Evolutionary conservation across 2,888 invertebrate genomes (phyloP).

Genomic region (Empis livida): DNA sequence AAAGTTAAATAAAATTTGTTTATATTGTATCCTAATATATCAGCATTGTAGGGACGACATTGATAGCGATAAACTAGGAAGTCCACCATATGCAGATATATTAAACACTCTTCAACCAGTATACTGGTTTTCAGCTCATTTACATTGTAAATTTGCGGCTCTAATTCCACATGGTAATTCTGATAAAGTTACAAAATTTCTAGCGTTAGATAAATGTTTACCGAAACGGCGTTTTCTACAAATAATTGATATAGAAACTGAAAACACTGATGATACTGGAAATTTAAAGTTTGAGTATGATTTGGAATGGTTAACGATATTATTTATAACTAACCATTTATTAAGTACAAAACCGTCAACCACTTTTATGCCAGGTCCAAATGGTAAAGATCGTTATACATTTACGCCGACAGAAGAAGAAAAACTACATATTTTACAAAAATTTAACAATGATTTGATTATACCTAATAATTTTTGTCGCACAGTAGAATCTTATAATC

Average conservation of each 20-base stretch:
- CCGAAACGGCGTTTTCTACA: constrained; percentile 82
- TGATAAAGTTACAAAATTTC: constrained; percentile 59
- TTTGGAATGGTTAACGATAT: constrained; percentile 85
- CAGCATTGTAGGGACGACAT: constrained; percentile 59
- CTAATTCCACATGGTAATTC: constrained; percentile 58
- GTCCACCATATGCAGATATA: constrained; percentile 70
- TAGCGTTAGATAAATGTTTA: constrained; percentile 94
- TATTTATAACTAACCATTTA: constrained; percentile 80
- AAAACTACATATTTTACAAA: constrained; percentile 45
- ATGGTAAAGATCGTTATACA: constrained; percentile 45
- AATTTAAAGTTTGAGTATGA: constrained; percentile 48
- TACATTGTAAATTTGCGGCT: constrained; percentile 93
- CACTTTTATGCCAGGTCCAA: constrained; percentile 69
- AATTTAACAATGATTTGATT: constrained; percentile 51
- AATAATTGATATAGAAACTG: constrained; percentile 54
- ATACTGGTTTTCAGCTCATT: constrained; percentile 95
- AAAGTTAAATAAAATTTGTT: not conserved
- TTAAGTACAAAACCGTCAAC: constrained; percentile 54
- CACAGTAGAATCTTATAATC: constrained; percentile 53
- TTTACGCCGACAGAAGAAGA: constrained; percentile 57
- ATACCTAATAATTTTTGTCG: constrained; percentile 68
- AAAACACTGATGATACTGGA: constrained; percentile 35
- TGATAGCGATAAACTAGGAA: constrained; percentile 69
- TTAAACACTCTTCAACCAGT: constrained; percentile 67
- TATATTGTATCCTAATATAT: constrained; percentile 7